A percentile compares a stretch with the other conserved stretches of the same genome.
Conservation (phyloP, 2,797 vertebrate genomes). For the Cottoperca gobio region DNA sequence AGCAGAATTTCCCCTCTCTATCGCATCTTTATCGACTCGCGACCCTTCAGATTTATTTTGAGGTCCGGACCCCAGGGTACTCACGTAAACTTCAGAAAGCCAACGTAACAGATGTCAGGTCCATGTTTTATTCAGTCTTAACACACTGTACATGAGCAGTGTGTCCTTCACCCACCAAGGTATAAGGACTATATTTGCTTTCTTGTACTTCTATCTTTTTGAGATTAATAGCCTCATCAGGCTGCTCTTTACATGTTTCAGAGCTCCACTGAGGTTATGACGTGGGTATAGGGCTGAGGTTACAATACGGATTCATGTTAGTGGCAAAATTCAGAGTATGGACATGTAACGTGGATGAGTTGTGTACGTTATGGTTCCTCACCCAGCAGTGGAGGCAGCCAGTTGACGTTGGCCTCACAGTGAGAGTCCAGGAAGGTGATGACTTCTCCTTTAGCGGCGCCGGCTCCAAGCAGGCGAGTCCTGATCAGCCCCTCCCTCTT, state of each 20-base stretch:
- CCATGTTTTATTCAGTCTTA: neutral
- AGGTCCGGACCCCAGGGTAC: neutral
- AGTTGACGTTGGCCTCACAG: slow-evolving; percentile 97
- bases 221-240: neutral
- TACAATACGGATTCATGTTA: neutral
- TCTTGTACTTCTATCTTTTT: neutral
- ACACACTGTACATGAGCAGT: neutral
- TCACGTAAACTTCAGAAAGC: neutral
- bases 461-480: slow-evolving; percentile 94
- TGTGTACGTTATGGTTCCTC: slow-evolving; percentile 46
- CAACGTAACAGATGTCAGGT: neutral
- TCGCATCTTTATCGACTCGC: neutral
- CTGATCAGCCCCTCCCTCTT: slow-evolving; percentile 96
- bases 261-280: neutral
- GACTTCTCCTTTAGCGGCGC: slow-evolving; percentile 90
- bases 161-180: neutral
- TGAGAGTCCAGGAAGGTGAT: slow-evolving; percentile 98
- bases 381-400: slow-evolving; percentile 96
- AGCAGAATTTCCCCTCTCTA: neutral
- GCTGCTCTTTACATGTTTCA: neutral
- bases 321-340: neutral
- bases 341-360: neutral
- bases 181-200: neutral
- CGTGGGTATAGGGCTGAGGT: neutral
- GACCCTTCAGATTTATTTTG: neutral